Base-by-base conservation (phyloP, 1,140 invertebrate species). In the Daktulosphaira vitifoliae region DNA sequence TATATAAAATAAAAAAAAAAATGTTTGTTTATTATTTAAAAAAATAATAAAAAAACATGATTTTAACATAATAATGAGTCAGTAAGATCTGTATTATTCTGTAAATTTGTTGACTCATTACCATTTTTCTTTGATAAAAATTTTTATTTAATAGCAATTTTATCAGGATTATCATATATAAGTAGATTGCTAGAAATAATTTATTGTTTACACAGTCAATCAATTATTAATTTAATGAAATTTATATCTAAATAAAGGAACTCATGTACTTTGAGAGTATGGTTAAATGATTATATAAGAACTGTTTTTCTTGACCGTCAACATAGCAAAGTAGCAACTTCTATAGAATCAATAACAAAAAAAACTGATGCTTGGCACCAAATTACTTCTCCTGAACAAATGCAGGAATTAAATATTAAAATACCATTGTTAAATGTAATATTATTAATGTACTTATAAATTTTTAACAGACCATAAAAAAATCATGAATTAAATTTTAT, bases 211-310 rank as follows among this genome's bases (percentile, higher is more conserved):
- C n/a, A n/a, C n/a, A n/a, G n/a, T n/a, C n/a, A n/a, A n/a, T n/a
- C n/a, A n/a, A n/a, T n/a, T n/a, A n/a, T n/a, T n/a, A n/a, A n/a
- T n/a, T n/a, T n/a, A n/a, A n/a, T 33, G 11, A 33, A 33, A 33
- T 11, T 33, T 11, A 33, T 33, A 33, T 33, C 76, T 42, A 25
- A 7, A 46, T 62, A 15, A 20, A 62, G 56, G 18, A 33, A 33
- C 72, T 79, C 79, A 46, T 87, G 82, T 72, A 81, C 82, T 29
- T 77, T 92, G 39, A 83, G 88, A 71, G 80, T 80, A 64, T 91
- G 89, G 73, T 76, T 92, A 46, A 82, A 81, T 25, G 82, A 87
- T 70, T 89, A 88, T 72, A 82, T 90, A 4, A 83, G 84, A 72
- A 84, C 88, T 71, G 83, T 80, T 51, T 85, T 82, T 73, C 73